Evolutionary conservation across 35 echinoderm and acorn worm genomes (phyloP).

Genomic region (Ophiothrix spiculata): DNA sequence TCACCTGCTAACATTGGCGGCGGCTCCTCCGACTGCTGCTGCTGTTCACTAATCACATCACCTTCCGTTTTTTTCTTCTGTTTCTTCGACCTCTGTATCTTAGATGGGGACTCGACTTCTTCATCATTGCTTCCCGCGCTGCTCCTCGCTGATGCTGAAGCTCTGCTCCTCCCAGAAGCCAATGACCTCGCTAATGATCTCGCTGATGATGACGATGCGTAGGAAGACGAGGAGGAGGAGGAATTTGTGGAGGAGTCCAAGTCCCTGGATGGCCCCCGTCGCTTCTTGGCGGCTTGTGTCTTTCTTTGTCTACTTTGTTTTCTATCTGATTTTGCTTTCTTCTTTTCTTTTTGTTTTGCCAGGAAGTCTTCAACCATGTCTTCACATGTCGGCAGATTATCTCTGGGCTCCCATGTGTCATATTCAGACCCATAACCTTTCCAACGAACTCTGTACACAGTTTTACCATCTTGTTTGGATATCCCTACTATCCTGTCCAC

Average conservation of each 20-base stretch:
- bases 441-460: slow-evolving; percentile 83
- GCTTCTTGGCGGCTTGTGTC: not conserved
- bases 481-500: slow-evolving; percentile 66
- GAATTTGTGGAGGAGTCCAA: not conserved
- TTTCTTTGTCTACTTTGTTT: not conserved
- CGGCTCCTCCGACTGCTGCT: not conserved
- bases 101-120: not conserved
- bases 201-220: not conserved
- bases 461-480: slow-evolving; percentile 47
- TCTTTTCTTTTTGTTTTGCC: slow-evolving; percentile 58
- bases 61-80: not conserved
- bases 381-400: slow-evolving; percentile 91
- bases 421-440: slow-evolving; percentile 90
- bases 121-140: not conserved
- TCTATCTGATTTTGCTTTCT: slow-evolving; percentile 15
- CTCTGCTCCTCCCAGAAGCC: too few relatives aligned
- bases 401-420: slow-evolving; percentile 92
- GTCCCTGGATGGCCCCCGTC: not conserved
- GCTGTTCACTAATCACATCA: not conserved
- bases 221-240: not conserved
- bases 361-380: slow-evolving; percentile 89
- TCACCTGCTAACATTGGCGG: not conserved
- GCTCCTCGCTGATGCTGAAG: not conserved
- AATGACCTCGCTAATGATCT: too few relatives aligned
- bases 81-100: not conserved